Evolutionary conservation across 2,888 invertebrate genomes (phyloP).

Genomic region (Teleogryllus oceanicus): DNA sequence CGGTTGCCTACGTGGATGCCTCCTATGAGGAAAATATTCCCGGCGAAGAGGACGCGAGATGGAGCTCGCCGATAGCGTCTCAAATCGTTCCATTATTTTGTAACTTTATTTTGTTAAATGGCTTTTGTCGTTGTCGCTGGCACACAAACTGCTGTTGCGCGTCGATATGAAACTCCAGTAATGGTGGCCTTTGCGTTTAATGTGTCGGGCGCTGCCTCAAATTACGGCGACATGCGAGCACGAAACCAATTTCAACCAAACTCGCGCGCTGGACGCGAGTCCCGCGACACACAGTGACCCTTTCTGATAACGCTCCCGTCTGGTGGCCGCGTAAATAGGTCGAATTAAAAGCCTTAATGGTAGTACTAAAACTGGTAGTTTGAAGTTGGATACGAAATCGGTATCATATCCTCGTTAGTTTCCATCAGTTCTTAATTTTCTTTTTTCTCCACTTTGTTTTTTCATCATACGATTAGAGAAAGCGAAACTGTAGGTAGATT

Average conservation of each 20-base stretch:
- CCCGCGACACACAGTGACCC: too few species aligned
- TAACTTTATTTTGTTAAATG: conserved; percentile 2
- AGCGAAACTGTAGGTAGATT: too few species aligned
- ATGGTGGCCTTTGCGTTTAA: background rate
- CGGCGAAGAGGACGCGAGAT: background rate
- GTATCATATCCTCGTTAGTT: too few species aligned
- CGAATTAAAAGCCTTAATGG: too few species aligned
- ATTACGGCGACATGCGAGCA: background rate
- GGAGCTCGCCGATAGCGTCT: background rate
- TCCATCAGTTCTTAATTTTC: too few species aligned
- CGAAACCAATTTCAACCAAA: background rate
- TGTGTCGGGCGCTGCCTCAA: background rate
- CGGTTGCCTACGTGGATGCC: background rate
- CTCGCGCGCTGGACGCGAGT: too few species aligned
- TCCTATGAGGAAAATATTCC: background rate
- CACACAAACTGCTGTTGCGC: background rate
- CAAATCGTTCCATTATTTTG: background rate
- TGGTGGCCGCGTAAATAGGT: too few species aligned
- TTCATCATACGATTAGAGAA: too few species aligned
- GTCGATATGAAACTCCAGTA: background rate
- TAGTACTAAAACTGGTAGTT: too few species aligned
- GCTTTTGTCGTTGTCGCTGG: background rate
- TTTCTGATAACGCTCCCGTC: too few species aligned
- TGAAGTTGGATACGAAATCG: too few species aligned
- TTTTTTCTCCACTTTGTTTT: too few species aligned